Evolutionary conservation across 2,113 vertebrate species (phyloP).

Genomic region (Indri indri): DNA sequence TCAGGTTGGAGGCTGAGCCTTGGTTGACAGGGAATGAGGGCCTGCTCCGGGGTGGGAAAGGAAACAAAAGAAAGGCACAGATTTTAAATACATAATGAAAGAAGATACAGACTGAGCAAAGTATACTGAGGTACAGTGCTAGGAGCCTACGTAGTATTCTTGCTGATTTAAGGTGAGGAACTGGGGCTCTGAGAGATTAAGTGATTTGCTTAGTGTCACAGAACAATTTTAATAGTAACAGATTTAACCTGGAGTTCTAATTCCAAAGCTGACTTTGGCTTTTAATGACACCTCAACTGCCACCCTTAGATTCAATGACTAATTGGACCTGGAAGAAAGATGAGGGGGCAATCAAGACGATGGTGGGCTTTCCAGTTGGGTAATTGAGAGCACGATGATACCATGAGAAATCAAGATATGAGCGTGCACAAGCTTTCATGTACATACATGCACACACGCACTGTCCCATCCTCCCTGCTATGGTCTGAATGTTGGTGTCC

Average conservation of each 20-base stretch:
- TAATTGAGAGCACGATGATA: background rate
- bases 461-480: background rate
- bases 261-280: background rate
- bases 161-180: background rate
- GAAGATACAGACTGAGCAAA: background rate
- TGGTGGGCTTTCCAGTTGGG: background rate
- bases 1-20: background rate
- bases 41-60: background rate
- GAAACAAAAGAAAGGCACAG: background rate
- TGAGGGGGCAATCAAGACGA: background rate
- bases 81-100: background rate
- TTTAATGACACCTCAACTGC: background rate
- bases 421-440: background rate
- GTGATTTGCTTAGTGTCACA: background rate
- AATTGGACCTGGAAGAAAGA: background rate
- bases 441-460: background rate
- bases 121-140: background rate
- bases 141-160: background rate
- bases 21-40: background rate
- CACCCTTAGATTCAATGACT: background rate
- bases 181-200: background rate
- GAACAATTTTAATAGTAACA: background rate
- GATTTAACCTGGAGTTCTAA: background rate
- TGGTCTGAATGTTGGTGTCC: background rate
- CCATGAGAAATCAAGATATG: background rate